Evolutionary conservation across 2,888 invertebrate species (phyloP), one percentile per base, ranked within the genome.

Genomic region (Petrolisthes cinctipes): DNA sequence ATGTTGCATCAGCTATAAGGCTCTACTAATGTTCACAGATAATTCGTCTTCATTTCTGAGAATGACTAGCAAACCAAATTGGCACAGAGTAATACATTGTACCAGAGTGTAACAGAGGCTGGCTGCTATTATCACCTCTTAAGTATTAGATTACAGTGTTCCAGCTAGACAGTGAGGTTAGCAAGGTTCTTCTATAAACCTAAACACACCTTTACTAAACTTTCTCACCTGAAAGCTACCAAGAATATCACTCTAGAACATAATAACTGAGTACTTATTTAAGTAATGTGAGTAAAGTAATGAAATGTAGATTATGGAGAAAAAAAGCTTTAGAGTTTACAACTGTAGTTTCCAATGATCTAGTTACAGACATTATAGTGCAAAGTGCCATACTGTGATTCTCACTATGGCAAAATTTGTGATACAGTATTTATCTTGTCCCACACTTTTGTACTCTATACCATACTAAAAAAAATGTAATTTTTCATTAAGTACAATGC

Each of bases 11-110:
- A 66, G 82, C 68, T 85, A 85, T 85, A 85, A 85, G 85, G 88
- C 88, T 85, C 88, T 82, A 88, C 84, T 66, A 82, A 85, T 84
- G 82, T 88, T 88, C 82, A 88, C 85, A 82, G 68, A 85, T 88
- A 88, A 88, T 88, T 88, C 85, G 88, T 88, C 85, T 88, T 85
- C 88, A 85, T 88, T 88, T 88, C 88, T 76, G 76, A 88, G 88
- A 86, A 82, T 88, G 88, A 88, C 88, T 88, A 88, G 88, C 85
- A 82, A 88, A 88, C 81, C 85, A 85, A 88, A 85, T 85, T 88
- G 85, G 85, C 85, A 85, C 82, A 80, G 61, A 80, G 54, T 37
- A 75, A 14, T 56, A 80, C 57, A 81, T 80, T 87, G 61, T 79
- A 81, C 75, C 84, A 61, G 71, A 68, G 68, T 53, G 81, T 56